phyloP scores from a whole-genome alignment of 2,888 invertebrate genomes.

The Bombyx huttoni region DNA sequence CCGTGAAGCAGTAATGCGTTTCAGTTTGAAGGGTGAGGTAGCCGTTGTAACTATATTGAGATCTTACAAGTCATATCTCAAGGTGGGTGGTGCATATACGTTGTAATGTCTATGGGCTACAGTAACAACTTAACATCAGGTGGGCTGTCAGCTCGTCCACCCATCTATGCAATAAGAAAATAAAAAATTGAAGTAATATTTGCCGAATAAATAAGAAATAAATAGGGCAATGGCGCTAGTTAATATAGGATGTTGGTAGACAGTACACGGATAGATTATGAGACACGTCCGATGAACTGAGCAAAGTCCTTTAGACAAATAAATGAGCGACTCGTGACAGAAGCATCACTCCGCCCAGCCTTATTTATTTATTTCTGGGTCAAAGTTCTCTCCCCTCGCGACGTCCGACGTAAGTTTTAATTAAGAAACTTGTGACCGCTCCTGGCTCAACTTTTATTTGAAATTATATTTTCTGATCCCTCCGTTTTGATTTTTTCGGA shows the following conservation, averaged over 20 bases:
- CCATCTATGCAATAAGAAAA: no score
- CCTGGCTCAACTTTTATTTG: slow-evolving; percentile 65
- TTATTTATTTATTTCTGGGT: slow-evolving; percentile 72
- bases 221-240: neutral
- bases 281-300: slow-evolving; percentile 55
- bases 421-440: slow-evolving; percentile 73
- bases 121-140: no score
- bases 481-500: slow-evolving; percentile 54
- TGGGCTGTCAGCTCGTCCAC: no score
- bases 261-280: slow-evolving; percentile 29
- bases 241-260: slow-evolving; percentile 11
- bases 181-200: no score
- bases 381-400: slow-evolving; percentile 58
- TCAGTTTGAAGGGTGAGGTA: no score
- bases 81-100: no score
- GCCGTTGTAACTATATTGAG: no score
- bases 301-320: slow-evolving; percentile 62
- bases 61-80: no score
- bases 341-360: slow-evolving; percentile 37
- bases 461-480: slow-evolving; percentile 68
- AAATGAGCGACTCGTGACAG: slow-evolving; percentile 64
- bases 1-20: no score
- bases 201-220: neutral
- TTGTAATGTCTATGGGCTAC: no score
- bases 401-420: slow-evolving; percentile 70